A percentile compares a stretch with the other conserved stretches of the same genome.
Conservation (phyloP, 1,140 invertebrate species). For the Dendrolimus kikuchii region DNA sequence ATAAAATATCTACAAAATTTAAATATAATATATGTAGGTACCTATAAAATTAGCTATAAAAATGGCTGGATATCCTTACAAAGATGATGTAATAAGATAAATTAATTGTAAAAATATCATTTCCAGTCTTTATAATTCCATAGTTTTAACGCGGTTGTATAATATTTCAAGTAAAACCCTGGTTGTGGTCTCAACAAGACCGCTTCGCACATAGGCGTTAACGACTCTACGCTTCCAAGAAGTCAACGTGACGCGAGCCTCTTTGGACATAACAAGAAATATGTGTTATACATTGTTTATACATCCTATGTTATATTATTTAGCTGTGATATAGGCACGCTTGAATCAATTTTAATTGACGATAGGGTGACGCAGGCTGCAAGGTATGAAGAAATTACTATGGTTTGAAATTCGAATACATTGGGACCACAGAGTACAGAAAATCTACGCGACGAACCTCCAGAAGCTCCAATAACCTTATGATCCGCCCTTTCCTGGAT, state of each 20-base stretch:
- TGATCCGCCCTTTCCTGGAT: too few relatives aligned
- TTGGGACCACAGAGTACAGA: too few relatives aligned
- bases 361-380: too few relatives aligned
- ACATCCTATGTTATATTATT: neutral
- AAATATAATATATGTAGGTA: too few relatives aligned
- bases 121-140: conserved; percentile 2
- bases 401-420: too few relatives aligned
- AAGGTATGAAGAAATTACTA: too few relatives aligned
- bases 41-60: too few relatives aligned
- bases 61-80: too few relatives aligned
- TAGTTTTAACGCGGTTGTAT: conserved; percentile 7
- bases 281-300: conserved; percentile 1
- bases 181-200: conserved; percentile 13
- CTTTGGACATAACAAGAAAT: conserved; percentile 23
- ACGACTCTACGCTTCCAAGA: conserved; percentile 33
- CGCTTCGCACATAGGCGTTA: conserved; percentile 30
- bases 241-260: conserved; percentile 25
- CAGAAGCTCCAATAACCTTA: too few relatives aligned
- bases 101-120: neutral
- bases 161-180: conserved; percentile 18
- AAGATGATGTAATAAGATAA: neutral
- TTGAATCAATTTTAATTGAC: too few relatives aligned
- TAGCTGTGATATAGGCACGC: neutral
- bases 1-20: too few relatives aligned
- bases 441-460: too few relatives aligned